These are phyloP conservation scores for Drosophila jambulina DNA, from an alignment of 1,140 invertebrate species.

Conservation along the genomic window DNA sequence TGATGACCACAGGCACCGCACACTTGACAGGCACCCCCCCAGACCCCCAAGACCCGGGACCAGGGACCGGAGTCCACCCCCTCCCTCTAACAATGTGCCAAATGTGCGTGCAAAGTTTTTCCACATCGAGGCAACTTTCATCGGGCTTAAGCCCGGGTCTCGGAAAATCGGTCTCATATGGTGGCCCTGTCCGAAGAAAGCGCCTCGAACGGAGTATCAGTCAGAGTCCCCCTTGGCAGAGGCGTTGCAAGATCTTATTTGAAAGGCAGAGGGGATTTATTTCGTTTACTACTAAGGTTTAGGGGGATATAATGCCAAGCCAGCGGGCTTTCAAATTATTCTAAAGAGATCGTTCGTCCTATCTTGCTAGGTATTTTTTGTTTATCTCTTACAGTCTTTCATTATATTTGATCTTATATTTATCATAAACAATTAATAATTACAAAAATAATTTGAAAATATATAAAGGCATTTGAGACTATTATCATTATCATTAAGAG, in stretches of 20 bases:
- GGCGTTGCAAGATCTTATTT: background rate
- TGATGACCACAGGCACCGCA: constrained; percentile 58
- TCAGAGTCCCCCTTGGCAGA: background rate
- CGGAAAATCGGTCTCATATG: constrained; percentile 42
- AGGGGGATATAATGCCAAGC: background rate
- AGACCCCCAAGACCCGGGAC: background rate
- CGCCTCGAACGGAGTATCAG: constrained; percentile 12
- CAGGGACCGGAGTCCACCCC: background rate
- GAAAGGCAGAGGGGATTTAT: background rate
- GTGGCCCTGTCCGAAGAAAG: constrained; percentile 26
- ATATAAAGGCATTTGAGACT: no score
- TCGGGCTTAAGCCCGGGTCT: constrained; percentile 23
- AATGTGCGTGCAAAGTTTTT: constrained; percentile 63
- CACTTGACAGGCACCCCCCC: constrained; percentile 45
- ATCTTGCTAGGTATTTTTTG: no score
- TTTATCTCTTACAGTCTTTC: no score
- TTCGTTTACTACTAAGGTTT: background rate
- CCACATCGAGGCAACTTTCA: constrained; percentile 49
- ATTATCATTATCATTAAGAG: no score
- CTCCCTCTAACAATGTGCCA: constrained; percentile 49
- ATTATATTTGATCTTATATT: no score
- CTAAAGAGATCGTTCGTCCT: no score
- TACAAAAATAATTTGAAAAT: no score
- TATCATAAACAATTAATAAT: no score
- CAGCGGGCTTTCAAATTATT: background rate